phyloP scores from a whole-genome alignment of 2,113 vertebrate species.

The human region DNA sequence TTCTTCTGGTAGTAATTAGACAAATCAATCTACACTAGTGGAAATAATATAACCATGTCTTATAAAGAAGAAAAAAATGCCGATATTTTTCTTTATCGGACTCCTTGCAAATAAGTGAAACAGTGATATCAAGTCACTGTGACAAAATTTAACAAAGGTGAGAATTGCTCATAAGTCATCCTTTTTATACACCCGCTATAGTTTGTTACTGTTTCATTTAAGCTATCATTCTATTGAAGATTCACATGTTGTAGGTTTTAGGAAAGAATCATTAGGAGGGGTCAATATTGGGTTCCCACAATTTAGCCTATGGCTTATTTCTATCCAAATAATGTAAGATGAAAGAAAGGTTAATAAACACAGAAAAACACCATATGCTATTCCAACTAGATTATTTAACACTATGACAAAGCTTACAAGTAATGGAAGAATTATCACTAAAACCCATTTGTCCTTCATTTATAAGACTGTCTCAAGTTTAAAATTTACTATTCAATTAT shows the following conservation, averaged over 20 bases:
- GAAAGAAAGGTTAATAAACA: not conserved
- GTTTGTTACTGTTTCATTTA: not conserved
- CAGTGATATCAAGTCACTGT: not conserved
- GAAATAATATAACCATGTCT: slow-evolving; percentile 39
- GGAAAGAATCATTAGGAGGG: not conserved
- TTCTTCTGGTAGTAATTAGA: slow-evolving; percentile 58
- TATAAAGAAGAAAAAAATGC: not conserved
- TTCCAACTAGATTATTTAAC: not conserved
- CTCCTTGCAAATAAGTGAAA: not conserved
- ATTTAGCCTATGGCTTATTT: not conserved
- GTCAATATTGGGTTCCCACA: not conserved
- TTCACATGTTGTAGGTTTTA: not conserved
- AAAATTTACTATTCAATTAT: not conserved
- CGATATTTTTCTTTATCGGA: not conserved
- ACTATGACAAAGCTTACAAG: not conserved
- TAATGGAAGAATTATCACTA: not conserved
- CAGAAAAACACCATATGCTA: not conserved
- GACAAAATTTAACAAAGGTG: not conserved
- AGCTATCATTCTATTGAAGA: not conserved
- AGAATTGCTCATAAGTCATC: not conserved
- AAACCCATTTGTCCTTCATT: not conserved
- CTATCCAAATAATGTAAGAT: not conserved
- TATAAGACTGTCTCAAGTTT: not conserved
- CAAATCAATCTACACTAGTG: not conserved
- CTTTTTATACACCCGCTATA: not conserved